These are phyloP conservation scores for Cephonodes hylas DNA, from an alignment of 2,888 invertebrate species.

Conservation along the genomic window DNA sequence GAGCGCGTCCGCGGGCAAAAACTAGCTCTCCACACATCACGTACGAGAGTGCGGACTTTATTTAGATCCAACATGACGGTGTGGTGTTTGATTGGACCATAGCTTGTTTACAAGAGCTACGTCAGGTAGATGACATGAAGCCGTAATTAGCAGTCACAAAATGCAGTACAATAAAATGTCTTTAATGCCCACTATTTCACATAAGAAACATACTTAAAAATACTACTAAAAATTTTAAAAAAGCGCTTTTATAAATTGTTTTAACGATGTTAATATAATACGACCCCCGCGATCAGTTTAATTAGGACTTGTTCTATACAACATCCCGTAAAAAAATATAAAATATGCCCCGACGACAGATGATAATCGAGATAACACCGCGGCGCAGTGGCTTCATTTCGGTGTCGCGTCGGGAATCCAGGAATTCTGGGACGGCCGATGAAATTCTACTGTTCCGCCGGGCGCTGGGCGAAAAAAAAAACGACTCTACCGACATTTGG, in stretches of 20 bases:
- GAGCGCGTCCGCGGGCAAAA: conserved; percentile 17
- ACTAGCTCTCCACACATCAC: conserved; percentile 14
- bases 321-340: conserved; percentile 21
- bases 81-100: background rate
- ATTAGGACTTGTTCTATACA: background rate
- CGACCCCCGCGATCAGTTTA: conserved; percentile 1
- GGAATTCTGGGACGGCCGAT: conserved; percentile 47
- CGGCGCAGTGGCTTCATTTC: conserved; percentile 52
- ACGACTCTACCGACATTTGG: conserved; percentile 12
- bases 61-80: background rate
- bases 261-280: background rate
- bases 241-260: background rate
- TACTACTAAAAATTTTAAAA: background rate
- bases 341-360: background rate
- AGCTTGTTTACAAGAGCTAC: background rate
- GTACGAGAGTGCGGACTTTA: background rate
- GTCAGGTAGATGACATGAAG: too few relatives aligned
- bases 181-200: too few relatives aligned
- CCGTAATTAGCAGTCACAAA: too few relatives aligned
- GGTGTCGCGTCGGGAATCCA: conserved; percentile 41
- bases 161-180: too few relatives aligned
- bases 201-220: background rate
- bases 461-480: conserved; percentile 29
- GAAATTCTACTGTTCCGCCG: conserved; percentile 56
- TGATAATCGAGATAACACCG: background rate